These are phyloP conservation scores for Sminthurides aquaticus DNA, from an alignment of 2,888 invertebrate genomes.

Conservation along the genomic window DNA sequence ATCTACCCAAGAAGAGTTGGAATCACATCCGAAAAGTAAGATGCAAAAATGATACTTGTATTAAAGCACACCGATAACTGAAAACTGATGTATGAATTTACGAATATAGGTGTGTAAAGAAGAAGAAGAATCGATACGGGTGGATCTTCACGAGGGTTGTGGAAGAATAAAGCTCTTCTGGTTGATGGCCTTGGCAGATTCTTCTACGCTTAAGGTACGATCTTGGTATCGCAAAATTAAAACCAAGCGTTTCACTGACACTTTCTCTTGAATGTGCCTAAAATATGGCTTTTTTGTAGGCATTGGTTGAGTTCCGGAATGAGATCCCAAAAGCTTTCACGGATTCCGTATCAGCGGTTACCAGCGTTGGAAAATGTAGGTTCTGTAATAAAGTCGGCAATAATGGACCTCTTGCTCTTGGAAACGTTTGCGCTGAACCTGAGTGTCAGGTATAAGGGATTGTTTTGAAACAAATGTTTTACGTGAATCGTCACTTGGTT, in stretches of 20 bases:
- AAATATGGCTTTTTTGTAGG: constrained; percentile 45
- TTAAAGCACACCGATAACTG: neutral
- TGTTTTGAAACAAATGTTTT: neutral
- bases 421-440: constrained; percentile 85
- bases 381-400: constrained; percentile 79
- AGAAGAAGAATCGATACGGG: constrained; percentile 89
- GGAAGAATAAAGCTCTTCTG: constrained; percentile 93
- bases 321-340: constrained; percentile 53
- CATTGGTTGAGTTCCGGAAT: constrained; percentile 80
- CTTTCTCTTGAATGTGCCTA: neutral
- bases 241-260: neutral
- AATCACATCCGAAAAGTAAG: constrained; percentile 71
- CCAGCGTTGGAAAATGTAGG: constrained; percentile 66
- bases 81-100: neutral
- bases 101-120: constrained; percentile 76
- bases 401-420: constrained; percentile 78
- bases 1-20: constrained; percentile 78
- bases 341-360: constrained; percentile 30
- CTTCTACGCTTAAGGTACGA: constrained; percentile 77
- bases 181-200: constrained; percentile 86
- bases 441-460: constrained; percentile 71
- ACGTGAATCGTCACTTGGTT: too few species aligned
- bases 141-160: constrained; percentile 91
- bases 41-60: neutral
- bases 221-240: constrained; percentile 36